These are phyloP conservation scores for Hemibagrus wyckioides DNA, from an alignment of 2,113 vertebrate species.

Conservation along the genomic window DNA sequence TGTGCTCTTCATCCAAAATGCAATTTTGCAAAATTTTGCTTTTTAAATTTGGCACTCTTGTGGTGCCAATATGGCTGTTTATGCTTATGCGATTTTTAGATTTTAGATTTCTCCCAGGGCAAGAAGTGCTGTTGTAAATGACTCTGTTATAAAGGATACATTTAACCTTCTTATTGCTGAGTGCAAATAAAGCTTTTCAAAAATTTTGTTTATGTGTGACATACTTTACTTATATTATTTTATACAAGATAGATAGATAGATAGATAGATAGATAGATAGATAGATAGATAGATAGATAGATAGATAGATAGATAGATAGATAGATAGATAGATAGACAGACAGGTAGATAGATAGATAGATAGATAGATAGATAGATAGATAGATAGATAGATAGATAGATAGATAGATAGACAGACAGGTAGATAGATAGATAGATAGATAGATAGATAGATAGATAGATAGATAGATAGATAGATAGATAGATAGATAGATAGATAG, in stretches of 20 bases:
- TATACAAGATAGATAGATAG: not conserved
- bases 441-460: not conserved
- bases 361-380: too few species aligned
- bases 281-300: not conserved
- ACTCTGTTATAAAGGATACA: not conserved
- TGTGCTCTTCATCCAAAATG: not conserved
- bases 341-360: too few species aligned
- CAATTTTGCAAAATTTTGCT: not conserved
- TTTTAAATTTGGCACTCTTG: not conserved
- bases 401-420: not conserved
- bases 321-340: too few species aligned
- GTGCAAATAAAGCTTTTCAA: conserved; percentile 13
- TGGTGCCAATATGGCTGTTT: not conserved
- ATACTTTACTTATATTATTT: not conserved
- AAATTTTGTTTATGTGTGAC: not conserved
- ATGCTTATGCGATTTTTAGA: not conserved
- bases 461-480: not conserved
- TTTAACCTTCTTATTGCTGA: not conserved
- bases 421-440: not conserved
- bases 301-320: not conserved
- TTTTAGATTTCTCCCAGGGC: not conserved
- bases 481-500: not conserved
- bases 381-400: not conserved
- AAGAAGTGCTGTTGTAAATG: not conserved
- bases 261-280: not conserved